Percentiles rank a stretch among this genome's conserved stretches.
Conservation (phyloP, 2,113 vertebrate genomes). For the Pelecanoides urinatrix region DNA sequence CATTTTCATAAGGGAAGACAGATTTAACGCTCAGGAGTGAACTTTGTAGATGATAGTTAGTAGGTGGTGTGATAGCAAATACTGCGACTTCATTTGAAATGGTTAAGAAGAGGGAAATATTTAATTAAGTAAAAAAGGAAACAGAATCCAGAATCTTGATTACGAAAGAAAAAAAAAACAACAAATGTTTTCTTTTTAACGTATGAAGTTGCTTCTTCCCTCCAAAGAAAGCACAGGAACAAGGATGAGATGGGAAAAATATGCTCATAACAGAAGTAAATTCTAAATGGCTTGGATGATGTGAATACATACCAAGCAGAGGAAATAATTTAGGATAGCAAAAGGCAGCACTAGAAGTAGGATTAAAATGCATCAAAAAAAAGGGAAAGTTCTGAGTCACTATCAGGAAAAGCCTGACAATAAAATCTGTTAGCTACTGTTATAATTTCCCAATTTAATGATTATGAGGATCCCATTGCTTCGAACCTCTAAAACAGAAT, state of each 20-base stretch:
- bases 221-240: not conserved
- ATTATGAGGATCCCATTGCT: not conserved
- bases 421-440: not conserved
- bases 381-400: not conserved
- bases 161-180: not conserved
- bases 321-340: not conserved
- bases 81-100: not conserved
- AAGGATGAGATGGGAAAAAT: not conserved
- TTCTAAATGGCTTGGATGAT: not conserved
- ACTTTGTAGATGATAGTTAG: constrained; percentile 3
- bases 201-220: not conserved
- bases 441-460: not conserved
- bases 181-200: not conserved
- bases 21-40: not conserved
- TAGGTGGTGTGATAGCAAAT: not conserved
- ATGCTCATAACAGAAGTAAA: not conserved
- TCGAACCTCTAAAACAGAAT: not conserved
- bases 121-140: not conserved
- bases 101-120: not conserved
- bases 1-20: not conserved
- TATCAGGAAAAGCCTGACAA: not conserved
- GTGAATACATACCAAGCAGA: not conserved
- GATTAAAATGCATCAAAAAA: not conserved
- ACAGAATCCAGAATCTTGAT: not conserved
- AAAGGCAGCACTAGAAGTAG: not conserved